Evolutionary conservation across 1,140 invertebrate genomes (phyloP), one percentile per base, ranked within the genome.

Genomic region (Cyclina sinensis): DNA sequence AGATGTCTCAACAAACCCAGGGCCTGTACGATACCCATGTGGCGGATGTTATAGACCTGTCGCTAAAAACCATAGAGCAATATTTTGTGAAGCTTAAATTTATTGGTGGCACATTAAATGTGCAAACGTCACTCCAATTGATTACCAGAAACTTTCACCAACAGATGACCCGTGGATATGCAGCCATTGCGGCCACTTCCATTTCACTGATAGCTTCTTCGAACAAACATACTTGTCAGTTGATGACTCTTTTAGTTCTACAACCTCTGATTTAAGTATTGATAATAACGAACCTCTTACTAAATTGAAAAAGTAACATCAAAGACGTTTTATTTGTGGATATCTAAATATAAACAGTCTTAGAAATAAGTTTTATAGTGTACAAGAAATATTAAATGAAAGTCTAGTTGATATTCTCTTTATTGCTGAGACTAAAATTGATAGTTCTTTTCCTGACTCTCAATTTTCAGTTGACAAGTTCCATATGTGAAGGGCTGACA

Each of bases 261-360:
- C 7, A 4, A 30, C 27, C 59, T 74, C 2, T 5, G n/a, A 74
- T 30, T 2, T 9, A 74, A 4, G 4, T 32, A 14, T 43, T 14
- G 30, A 68, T 18, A 68, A 35, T 18, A 39, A 39, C 32, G 35
- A 74, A 74, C 24, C 24, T 39, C 32, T 74, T n/a, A 74, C 32
- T 9, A 24, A 74, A 16, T 7, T 14, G n/a, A 39, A 35, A n/a
- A 37, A 74, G 12, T 11, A 35, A 37, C 21, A 35, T 9, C 70
- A 32, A 74, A 74, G 21, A 43, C 18, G n/a, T 9, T 74, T 74
- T 30, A 65, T 65, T 30, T 65, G 59, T 16, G 32, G 11, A 5
- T 65, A 30, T n/a, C 30, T 65, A 79, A 82, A 62, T 82, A 82
- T 82, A 21, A 82, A 82, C 32, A 82, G 79, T 82, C 27, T 82